A percentile compares a stretch with the other conserved stretches of the same genome.
phyloP scores from a whole-genome alignment of 2,113 vertebrate genomes.

The Formicarius rufipectus region DNA sequence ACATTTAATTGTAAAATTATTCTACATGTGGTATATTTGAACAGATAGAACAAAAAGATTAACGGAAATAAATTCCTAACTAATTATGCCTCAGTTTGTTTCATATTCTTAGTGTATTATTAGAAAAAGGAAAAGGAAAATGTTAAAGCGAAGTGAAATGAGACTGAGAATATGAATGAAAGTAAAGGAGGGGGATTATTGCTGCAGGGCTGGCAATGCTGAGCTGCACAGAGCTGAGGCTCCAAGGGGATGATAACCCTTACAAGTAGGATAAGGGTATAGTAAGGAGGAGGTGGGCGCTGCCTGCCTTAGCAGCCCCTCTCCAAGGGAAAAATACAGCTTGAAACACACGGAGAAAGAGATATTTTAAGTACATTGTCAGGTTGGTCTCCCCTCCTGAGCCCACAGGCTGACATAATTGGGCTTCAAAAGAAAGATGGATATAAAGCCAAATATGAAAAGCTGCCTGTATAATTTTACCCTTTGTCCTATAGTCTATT shows the following conservation, averaged over 20 bases:
- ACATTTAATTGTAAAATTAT: not conserved
- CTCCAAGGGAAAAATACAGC: not conserved
- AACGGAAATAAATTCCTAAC: not conserved
- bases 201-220: not conserved
- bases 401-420: not conserved
- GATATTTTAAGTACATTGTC: not conserved
- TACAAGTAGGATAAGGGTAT: not conserved
- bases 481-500: not conserved
- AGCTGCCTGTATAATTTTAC: not conserved
- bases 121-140: not conserved
- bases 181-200: rapidly evolving
- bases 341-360: not conserved
- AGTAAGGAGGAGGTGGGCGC: not conserved
- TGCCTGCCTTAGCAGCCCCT: not conserved
- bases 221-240: not conserved
- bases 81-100: not conserved
- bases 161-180: not conserved
- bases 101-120: not conserved
- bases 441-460: not conserved
- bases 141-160: not conserved
- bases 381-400: rapidly evolving
- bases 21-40: not conserved
- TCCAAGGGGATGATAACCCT: not conserved
- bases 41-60: not conserved
- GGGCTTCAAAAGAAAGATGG: not conserved